These are phyloP conservation scores for Ornithoptera alexandrae DNA, from an alignment of 2,888 invertebrate genomes.

Conservation along the genomic window DNA sequence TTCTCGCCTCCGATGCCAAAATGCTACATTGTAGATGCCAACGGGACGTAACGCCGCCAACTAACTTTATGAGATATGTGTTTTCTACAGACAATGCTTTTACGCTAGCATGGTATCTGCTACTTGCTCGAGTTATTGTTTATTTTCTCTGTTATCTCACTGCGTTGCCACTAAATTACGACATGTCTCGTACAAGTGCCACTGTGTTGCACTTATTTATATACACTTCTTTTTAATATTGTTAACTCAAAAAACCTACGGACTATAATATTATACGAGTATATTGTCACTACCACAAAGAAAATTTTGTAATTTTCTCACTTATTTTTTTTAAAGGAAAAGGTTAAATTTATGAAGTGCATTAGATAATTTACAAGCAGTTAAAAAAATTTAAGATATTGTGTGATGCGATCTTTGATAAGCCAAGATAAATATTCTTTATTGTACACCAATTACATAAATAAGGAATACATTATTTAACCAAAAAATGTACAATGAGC, in stretches of 20 bases:
- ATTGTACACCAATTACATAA: no score
- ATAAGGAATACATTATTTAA: no score
- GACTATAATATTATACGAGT: no score
- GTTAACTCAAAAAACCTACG: background rate
- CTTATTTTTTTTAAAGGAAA: no score
- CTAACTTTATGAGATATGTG: constrained; percentile 73
- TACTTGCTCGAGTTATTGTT: constrained; percentile 58
- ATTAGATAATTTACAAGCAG: no score
- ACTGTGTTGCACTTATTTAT: background rate
- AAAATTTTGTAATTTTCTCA: no score
- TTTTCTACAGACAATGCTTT: constrained; percentile 65
- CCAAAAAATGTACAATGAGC: no score
- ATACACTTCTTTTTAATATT: background rate
- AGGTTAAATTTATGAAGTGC: no score
- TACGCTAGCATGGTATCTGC: constrained; percentile 55
- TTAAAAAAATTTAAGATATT: no score
- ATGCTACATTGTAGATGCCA: constrained; percentile 63
- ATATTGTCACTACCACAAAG: no score
- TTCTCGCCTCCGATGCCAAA: constrained; percentile 75
- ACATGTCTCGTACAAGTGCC: constrained; percentile 14
- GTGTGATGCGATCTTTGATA: no score
- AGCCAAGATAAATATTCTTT: no score
- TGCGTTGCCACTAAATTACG: constrained; percentile 22
- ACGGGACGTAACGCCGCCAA: constrained; percentile 65
- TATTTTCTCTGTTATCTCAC: constrained; percentile 46